Base-by-base conservation (phyloP, 1,140 invertebrate species). In the Sogatella furcifera region DNA sequence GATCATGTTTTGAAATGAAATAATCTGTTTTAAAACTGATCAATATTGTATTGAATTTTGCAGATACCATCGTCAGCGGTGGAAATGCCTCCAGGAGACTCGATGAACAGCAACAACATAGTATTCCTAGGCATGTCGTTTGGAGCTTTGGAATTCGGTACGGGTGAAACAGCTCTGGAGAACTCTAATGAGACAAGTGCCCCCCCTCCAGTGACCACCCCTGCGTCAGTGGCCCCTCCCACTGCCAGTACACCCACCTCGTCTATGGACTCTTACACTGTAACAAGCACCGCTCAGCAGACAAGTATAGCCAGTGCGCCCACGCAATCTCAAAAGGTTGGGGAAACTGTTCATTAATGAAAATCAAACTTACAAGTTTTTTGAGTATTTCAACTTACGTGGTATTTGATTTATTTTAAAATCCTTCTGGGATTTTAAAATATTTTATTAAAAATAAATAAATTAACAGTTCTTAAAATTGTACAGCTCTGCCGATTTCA, bases 21-120 rank as follows among this genome's bases (percentile, higher is more conserved):
- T 28, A 4, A 28, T 28, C 24, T 6, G 24, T 28, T 28, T 28
- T 28, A 28, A 28, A 28, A 13, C 63, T 64, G 62, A 65, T 22
- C 24, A 28, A 4, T 28, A n/a, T n/a, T n/a, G n/a, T 6, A 28
- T 28, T 28, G 24, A 28, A 28, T 28, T 28, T 72, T 73, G 17
- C 68, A 89, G 84, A 97, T 97, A 67, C 94, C 93, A 38, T 83
- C 90, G 15, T 90, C 84, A 61, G 94, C 93, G 52, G 94, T 97
- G 28, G 93, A 97, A 74, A 97, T 97, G 94, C 94, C 82, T 46
- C 94, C 82, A 52, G 91, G 90, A 55, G 92, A 94, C 73, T 78
- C 83, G 59, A 83, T 84, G 24, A 79, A 80, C 59, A 82, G 80
- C 64, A 78, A 77, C n/a, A 87, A 77, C n/a, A 87, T 90, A 62